Conservation (phyloP, 2,888 invertebrate genomes). For the Dexiosoma caninum region DNA sequence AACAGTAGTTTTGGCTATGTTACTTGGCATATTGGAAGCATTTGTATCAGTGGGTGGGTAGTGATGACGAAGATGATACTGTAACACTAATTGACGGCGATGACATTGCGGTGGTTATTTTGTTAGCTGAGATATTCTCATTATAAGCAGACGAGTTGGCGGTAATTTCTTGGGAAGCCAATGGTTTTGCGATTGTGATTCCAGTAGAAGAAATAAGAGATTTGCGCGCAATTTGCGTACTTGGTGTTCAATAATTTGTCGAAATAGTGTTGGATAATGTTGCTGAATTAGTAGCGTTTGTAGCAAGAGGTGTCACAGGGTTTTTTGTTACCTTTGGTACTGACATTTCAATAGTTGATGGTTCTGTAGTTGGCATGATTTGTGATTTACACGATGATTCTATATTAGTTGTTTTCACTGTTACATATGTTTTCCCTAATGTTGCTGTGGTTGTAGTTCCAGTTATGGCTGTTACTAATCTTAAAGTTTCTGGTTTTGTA, state of each 20-base stretch:
- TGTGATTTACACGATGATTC: not conserved
- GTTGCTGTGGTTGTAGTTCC: not conserved
- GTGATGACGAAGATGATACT: constrained; percentile 23
- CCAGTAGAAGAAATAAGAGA: not conserved
- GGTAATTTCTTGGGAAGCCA: not conserved
- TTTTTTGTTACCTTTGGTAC: not conserved
- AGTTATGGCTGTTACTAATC: not conserved
- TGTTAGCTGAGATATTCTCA: constrained; percentile 13
- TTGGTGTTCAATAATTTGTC: not conserved
- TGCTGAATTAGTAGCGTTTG: not conserved
- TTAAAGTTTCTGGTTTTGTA: constrained; percentile 5
- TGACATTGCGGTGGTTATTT: not conserved
- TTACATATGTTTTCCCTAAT: not conserved
- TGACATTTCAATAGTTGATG: constrained; percentile 11
- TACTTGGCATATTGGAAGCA: constrained; percentile 44
- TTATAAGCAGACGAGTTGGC: constrained; percentile 1
- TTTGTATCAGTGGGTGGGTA: constrained; percentile 20
- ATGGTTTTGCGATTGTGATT: not conserved
- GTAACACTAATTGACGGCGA: not conserved
- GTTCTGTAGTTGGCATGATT: not conserved
- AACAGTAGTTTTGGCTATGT: constrained; percentile 56
- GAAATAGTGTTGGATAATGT: not conserved
- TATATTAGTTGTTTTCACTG: too few relatives aligned
- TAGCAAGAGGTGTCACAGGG: not conserved
- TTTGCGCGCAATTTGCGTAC: constrained; percentile 14